Base-by-base conservation (phyloP, 1,140 invertebrate species). In the Sogatella furcifera region DNA sequence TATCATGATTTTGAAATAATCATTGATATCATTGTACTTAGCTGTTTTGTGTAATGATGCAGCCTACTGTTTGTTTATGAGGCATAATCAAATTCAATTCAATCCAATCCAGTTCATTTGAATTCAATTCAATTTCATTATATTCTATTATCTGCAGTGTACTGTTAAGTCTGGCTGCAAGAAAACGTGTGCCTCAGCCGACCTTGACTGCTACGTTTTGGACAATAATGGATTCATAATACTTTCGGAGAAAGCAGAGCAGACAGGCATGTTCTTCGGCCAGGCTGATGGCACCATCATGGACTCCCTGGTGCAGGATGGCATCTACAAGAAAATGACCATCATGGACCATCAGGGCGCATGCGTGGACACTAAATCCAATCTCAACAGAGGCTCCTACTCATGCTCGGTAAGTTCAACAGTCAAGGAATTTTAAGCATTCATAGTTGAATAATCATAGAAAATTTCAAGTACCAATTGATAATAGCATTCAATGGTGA, bases 181-280 rank as follows among this genome's bases (percentile, higher is more conserved):
- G 62, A 89, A 89, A 69, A 90, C 87, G 4, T 94, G 91, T 68
- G 88, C 86, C 31, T 89, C 88, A 11, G 85, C 88, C 62, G 86
- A 90, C 64, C 74, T 95, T 4, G 90, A 95, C 68, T 96, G 92
- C 71, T 95, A 92, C 70, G 85, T 97, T 11, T 73, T 95, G 42
- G 92, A 96, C 68, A 92, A 95, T 71, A 94, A 92, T 71, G 92
- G 92, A 10, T 96, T 94, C 71, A 86, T 95, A n/a, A 87, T 95
- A 31, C 83, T 94, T 22, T 93, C 90, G 5, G 90, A 95, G 72
- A 84, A 87, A 62, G 77, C 80, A 31, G 82, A 88, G 54, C 86
- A 94, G 69, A 91, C 90, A 4, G 90, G 90, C 11, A 79, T 85
- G 65, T 96, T 95, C 73, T 95, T 95, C 68, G 92, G 92, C 0